Evolutionary conservation across 2,113 vertebrate genomes (phyloP).

Genomic region (Rutilus rutilus): DNA sequence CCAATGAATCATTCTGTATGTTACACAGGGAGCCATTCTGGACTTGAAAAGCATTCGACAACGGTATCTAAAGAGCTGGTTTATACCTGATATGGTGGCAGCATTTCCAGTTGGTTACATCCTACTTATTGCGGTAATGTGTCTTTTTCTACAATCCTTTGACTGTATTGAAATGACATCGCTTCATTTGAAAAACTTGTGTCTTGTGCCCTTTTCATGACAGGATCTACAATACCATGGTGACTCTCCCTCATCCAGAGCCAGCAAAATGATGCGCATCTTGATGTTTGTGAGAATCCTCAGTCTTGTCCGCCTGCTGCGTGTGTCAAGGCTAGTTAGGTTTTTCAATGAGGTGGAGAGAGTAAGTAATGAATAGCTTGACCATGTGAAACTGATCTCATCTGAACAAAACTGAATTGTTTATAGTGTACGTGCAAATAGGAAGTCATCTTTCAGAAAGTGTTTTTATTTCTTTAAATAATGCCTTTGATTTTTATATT

Average conservation of each 20-base stretch:
- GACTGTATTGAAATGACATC: not conserved
- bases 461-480: not conserved
- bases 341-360: slow-evolving; percentile 78
- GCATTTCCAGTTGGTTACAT: slow-evolving; percentile 78
- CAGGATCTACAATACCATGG: slow-evolving; percentile 70
- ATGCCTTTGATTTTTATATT: not conserved
- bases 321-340: slow-evolving; percentile 73
- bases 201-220: not conserved
- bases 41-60: slow-evolving; percentile 74
- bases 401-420: not conserved
- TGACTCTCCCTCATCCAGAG: slow-evolving; percentile 67
- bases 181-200: not conserved
- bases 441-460: not conserved
- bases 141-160: not conserved
- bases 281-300: slow-evolving; percentile 78
- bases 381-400: not conserved
- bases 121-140: slow-evolving; percentile 75
- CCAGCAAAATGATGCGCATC: slow-evolving; percentile 76
- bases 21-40: slow-evolving; percentile 71
- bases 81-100: slow-evolving; percentile 75
- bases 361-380: slow-evolving; percentile 62
- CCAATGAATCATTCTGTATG: not conserved
- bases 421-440: not conserved
- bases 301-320: slow-evolving; percentile 72
- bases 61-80: slow-evolving; percentile 76